These are phyloP conservation scores for Xerus inauris DNA, from an alignment of 2,113 vertebrate genomes.

Conservation along the genomic window DNA sequence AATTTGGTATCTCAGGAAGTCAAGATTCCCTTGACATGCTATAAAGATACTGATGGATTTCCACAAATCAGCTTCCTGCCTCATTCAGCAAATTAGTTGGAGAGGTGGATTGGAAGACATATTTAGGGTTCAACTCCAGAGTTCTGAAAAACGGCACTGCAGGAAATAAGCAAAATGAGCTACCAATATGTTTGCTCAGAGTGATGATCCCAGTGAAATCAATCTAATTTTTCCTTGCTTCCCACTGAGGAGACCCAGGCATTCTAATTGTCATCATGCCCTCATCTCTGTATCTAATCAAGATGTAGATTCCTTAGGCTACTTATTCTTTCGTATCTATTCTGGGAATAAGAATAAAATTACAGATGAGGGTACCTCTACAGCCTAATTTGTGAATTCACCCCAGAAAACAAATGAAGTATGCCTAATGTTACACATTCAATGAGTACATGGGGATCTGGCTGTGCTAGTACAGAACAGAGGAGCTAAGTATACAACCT, in stretches of 20 bases:
- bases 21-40: slow-evolving; percentile 59
- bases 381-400: slow-evolving; percentile 58
- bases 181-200: background rate
- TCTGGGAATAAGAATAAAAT: slow-evolving; percentile 34
- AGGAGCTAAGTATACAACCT: background rate
- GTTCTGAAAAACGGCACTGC: slow-evolving; percentile 40
- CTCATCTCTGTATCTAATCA: background rate
- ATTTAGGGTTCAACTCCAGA: slow-evolving; percentile 51
- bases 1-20: slow-evolving; percentile 69
- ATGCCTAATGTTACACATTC: slow-evolving; percentile 46
- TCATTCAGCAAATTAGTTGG: slow-evolving; percentile 62
- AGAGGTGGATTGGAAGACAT: slow-evolving; percentile 31
- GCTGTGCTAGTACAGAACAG: background rate
- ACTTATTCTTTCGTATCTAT: slow-evolving; percentile 22
- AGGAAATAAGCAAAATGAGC: slow-evolving; percentile 38
- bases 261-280: background rate
- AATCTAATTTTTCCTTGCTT: slow-evolving; percentile 30
- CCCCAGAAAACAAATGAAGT: slow-evolving; percentile 68
- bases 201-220: slow-evolving; percentile 5
- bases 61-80: slow-evolving; percentile 48
- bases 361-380: background rate
- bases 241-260: background rate
- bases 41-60: slow-evolving; percentile 60
- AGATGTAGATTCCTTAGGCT: background rate
- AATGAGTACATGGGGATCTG: background rate